Evolutionary conservation across 2,797 vertebrate genomes (phyloP), one percentile per base, ranked within the genome.

Genomic region (Sardinella longiceps): DNA sequence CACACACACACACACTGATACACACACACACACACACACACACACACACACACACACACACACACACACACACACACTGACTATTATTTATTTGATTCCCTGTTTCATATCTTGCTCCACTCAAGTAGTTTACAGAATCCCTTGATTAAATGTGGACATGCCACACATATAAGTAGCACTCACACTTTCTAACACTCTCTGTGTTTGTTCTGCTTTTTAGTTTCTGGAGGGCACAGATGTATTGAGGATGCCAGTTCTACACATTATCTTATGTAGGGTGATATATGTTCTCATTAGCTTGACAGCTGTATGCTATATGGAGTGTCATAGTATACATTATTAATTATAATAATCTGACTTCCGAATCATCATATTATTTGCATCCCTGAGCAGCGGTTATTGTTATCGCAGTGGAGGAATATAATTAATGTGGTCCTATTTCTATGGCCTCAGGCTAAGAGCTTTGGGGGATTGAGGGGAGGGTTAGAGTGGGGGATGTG

Each of bases 321-420:
- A 86, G 84, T 89, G 89, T 88, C 87, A 85, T 81, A 80, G 74
- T 87, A 45, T 89, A 89, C 89, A 92, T 95, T 95, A 95, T 94
- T 94, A 95, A 95, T 95, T 94, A 92, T 88, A 92, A 93, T 94
- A 94, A 94, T 95, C 94, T 92, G 93, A 95, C 91, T 93, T 91
- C 92, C 93, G 93, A 92, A 94, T 92, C 87, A 93, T 91, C 91
- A 89, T 90, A 95, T 95, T 93, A 94, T 94, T 95, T 95, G 93
- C 94, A 94, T 95, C 94, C 91, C 90, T 93, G 92, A 94, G 91
- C 94, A 93, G 91, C 90, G 87, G 86, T 92, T 93, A 94, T 94
- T 95, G 93, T 95, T 94, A 94, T 93, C 86, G 33, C 87, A 84
- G 80, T 53, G 53, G 63, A 81, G 86, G 66, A 88, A 86, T 89